Evolutionary conservation across 2,888 invertebrate species (phyloP).

Genomic region (Amblyjoppa fuscipennis): DNA sequence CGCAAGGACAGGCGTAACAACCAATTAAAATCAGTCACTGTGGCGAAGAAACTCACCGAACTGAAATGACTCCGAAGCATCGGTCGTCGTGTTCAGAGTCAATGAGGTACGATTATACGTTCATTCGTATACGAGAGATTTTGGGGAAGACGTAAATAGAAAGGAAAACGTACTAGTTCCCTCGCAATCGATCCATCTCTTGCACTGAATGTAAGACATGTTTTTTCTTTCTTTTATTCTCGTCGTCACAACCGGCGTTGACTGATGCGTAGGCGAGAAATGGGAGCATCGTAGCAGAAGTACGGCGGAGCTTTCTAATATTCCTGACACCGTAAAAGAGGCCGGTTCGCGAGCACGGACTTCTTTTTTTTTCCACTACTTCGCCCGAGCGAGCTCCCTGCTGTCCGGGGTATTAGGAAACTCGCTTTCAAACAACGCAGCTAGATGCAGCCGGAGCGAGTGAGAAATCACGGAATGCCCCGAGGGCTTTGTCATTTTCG

Average conservation of each 20-base stretch:
- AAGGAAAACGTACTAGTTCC: neutral
- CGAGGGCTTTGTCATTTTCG: constrained; percentile 80
- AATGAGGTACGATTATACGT: neutral
- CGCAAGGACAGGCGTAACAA: constrained; percentile 68
- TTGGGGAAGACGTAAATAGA: neutral
- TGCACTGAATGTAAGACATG: neutral
- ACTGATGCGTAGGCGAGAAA: constrained; percentile 43
- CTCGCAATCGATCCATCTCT: neutral
- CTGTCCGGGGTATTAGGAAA: constrained; percentile 77
- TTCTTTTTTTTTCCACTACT: constrained; percentile 41
- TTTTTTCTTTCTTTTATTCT: neutral
- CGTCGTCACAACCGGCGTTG: constrained; percentile 12
- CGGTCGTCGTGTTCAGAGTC: neutral
- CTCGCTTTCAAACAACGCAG: constrained; percentile 73
- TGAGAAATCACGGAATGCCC: constrained; percentile 77
- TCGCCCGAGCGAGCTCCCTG: constrained; percentile 45
- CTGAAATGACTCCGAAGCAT: neutral
- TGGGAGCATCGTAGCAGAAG: constrained; percentile 16
- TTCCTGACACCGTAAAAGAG: constrained; percentile 46
- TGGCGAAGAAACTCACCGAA: neutral
- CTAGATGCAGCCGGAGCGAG: constrained; percentile 19
- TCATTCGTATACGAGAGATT: neutral
- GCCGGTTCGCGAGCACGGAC: constrained; percentile 35
- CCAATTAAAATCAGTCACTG: constrained; percentile 73
- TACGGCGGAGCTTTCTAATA: constrained; percentile 43